Evolutionary conservation across 2,888 invertebrate genomes (phyloP).

Genomic region (Orthosia gothica): DNA sequence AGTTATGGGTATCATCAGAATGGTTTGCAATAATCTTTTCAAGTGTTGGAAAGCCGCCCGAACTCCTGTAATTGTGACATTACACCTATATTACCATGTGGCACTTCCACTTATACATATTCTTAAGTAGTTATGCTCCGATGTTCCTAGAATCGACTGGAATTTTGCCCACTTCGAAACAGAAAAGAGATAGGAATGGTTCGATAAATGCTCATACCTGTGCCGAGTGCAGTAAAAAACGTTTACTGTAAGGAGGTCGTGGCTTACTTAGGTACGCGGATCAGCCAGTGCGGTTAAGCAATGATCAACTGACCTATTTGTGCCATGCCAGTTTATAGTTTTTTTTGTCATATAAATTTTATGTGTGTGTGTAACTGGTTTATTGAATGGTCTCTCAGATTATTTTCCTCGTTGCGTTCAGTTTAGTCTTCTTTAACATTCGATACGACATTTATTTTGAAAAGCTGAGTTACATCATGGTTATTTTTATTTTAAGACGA

Average conservation of each 20-base stretch:
- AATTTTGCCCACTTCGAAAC: slow-evolving; percentile 46
- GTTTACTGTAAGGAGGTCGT: slow-evolving; percentile 59
- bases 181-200: slow-evolving; percentile 34
- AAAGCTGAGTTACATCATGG: neutral
- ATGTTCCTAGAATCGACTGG: slow-evolving; percentile 31
- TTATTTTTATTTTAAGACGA: slow-evolving; percentile 1
- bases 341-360: slow-evolving; percentile 17
- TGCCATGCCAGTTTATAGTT: slow-evolving; percentile 18
- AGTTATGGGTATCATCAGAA: neutral
- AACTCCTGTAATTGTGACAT: slow-evolving; percentile 5
- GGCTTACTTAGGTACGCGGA: slow-evolving; percentile 54
- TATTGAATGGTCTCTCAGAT: slow-evolving; percentile 22
- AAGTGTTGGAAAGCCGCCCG: neutral
- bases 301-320: slow-evolving; percentile 62
- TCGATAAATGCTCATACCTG: slow-evolving; percentile 31
- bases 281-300: slow-evolving; percentile 57
- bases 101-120: neutral
- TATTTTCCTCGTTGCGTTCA: slow-evolving; percentile 24
- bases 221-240: slow-evolving; percentile 50
- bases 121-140: neutral
- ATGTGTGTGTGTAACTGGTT: slow-evolving; percentile 38
- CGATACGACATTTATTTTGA: neutral
- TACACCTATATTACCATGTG: neutral
- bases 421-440: neutral
- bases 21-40: neutral